Conservation (phyloP, 2,888 invertebrate genomes). For the Lordiphosa fenestrarum region DNA sequence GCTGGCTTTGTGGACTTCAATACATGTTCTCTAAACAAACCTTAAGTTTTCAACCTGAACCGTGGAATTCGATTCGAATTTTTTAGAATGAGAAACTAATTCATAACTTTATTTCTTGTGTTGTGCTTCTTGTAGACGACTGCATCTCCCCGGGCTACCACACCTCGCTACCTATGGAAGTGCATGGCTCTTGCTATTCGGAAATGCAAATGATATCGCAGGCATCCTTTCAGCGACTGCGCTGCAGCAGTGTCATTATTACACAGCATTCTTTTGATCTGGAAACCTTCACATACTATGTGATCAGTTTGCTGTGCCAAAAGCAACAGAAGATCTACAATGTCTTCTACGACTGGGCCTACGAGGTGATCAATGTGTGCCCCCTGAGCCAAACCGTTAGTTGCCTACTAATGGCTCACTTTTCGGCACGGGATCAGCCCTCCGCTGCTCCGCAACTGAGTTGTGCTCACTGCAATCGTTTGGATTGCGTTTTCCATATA, state of each 20-base stretch:
- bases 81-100: neutral
- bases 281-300: constrained; percentile 80
- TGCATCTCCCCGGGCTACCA: constrained; percentile 81
- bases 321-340: constrained; percentile 80
- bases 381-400: constrained; percentile 77
- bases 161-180: constrained; percentile 80
- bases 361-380: constrained; percentile 79
- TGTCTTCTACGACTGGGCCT: constrained; percentile 80
- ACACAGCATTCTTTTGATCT: constrained; percentile 80
- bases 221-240: constrained; percentile 77
- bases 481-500: constrained; percentile 78
- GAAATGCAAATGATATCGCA: constrained; percentile 81
- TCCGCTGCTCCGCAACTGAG: constrained; percentile 56
- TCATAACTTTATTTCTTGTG: neutral
- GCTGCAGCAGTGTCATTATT: constrained; percentile 78
- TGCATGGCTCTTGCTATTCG: constrained; percentile 80
- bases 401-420: constrained; percentile 79
- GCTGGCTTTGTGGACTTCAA: too few relatives aligned
- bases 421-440: constrained; percentile 79
- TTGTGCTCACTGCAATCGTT: constrained; percentile 77
- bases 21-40: too few relatives aligned
- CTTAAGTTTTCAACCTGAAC: too few relatives aligned
- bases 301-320: constrained; percentile 79
- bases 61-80: too few relatives aligned
- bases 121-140: constrained; percentile 66